These are phyloP conservation scores for Andricus grossulariae DNA, from an alignment of 1,140 invertebrate species.

Conservation along the genomic window DNA sequence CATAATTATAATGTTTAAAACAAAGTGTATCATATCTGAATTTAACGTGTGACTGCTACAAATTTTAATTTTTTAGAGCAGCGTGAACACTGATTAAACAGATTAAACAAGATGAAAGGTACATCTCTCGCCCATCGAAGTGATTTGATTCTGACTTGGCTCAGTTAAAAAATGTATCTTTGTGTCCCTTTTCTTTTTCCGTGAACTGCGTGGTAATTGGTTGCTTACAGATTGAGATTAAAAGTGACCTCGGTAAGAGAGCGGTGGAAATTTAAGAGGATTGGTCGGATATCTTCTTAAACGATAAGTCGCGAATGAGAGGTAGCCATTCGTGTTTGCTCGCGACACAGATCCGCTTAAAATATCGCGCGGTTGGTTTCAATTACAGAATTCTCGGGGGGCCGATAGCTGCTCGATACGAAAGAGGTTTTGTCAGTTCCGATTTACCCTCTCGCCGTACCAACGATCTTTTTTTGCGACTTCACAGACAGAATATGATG, in stretches of 20 bases:
- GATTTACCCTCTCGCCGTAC: slow-evolving; percentile 2
- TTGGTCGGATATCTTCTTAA: slow-evolving; percentile 2
- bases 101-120: background rate
- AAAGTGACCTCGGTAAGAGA: background rate
- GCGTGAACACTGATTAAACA: too few relatives aligned
- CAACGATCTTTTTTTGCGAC: background rate
- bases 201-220: too few relatives aligned
- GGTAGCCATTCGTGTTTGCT: background rate
- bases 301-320: slow-evolving; percentile 18
- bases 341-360: slow-evolving; percentile 13
- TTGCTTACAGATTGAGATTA: background rate
- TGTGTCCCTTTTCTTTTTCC: background rate
- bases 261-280: slow-evolving; percentile 1
- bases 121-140: background rate
- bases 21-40: too few relatives aligned
- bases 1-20: too few relatives aligned
- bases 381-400: slow-evolving; percentile 12
- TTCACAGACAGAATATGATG: background rate
- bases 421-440: slow-evolving; percentile 22
- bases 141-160: background rate
- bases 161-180: background rate
- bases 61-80: too few relatives aligned
- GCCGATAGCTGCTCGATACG: background rate
- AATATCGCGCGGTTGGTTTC: slow-evolving; percentile 21
- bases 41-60: too few relatives aligned